Evolutionary conservation across 2,888 invertebrate genomes (phyloP).

Genomic region (Carpatolechia fugitivella): DNA sequence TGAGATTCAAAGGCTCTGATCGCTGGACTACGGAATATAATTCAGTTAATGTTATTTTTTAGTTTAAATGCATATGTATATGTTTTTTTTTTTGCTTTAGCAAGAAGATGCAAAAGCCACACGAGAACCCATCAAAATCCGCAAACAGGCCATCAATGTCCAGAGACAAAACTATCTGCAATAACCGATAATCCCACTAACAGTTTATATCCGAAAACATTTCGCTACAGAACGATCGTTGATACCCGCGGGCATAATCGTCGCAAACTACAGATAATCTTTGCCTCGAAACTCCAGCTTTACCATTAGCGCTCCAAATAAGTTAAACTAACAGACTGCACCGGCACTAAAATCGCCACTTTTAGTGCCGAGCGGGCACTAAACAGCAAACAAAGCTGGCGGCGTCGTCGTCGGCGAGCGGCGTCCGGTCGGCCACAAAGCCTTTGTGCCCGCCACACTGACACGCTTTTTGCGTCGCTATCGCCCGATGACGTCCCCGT

Average conservation of each 20-base stretch:
- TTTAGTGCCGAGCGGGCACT: conserved; percentile 62
- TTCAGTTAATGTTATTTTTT: too few relatives aligned
- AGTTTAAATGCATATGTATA: too few relatives aligned
- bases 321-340: conserved; percentile 44
- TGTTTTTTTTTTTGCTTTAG: too few relatives aligned
- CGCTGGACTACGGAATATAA: too few relatives aligned
- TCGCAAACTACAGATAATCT: not conserved
- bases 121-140: too few relatives aligned
- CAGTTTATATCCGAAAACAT: not conserved
- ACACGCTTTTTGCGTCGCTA: conserved; percentile 78
- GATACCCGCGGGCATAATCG: not conserved
- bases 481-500: conserved; percentile 76
- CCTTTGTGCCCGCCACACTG: conserved; percentile 71
- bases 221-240: conserved; percentile 5
- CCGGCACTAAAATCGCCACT: conserved; percentile 65
- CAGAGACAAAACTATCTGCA: not conserved
- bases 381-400: conserved; percentile 72
- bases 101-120: too few relatives aligned
- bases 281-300: not conserved
- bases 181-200: not conserved
- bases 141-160: not conserved
- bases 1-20: too few relatives aligned
- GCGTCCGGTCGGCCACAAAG: conserved; percentile 75
- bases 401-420: conserved; percentile 66
- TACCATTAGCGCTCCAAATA: conserved; percentile 42